Percentiles rank a stretch among this genome's conserved stretches.
These are phyloP conservation scores for Lacerta viridis DNA, from an alignment of 2,797 vertebrate genomes.

Conservation along the genomic window DNA sequence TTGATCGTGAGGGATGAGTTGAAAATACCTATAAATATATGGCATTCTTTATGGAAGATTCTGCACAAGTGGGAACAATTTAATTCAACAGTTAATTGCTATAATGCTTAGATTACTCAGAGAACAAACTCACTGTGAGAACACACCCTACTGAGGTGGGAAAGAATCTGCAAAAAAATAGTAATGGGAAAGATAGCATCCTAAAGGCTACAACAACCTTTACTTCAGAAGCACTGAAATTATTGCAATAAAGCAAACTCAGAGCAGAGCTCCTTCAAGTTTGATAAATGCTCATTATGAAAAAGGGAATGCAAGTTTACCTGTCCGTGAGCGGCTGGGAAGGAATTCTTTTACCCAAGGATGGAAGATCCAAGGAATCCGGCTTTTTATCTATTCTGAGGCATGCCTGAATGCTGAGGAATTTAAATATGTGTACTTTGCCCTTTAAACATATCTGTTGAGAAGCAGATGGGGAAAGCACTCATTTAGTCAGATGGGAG, in stretches of 20 bases:
- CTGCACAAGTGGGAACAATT: neutral
- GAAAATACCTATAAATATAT: neutral
- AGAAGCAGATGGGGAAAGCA: conserved; percentile 62
- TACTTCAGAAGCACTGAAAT: neutral
- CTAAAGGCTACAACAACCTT: neutral
- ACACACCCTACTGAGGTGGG: neutral
- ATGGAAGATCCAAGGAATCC: conserved; percentile 94
- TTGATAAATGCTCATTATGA: neutral
- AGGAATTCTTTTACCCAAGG: conserved; percentile 91
- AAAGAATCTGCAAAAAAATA: neutral
- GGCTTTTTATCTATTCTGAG: conserved; percentile 97
- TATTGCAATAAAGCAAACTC: no score
- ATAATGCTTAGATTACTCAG: neutral
- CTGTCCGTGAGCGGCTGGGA: conserved; percentile 97
- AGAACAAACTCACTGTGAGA: neutral
- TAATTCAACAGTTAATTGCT: neutral
- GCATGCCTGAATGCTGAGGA: conserved; percentile 95
- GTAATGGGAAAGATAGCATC: neutral
- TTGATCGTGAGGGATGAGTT: no score
- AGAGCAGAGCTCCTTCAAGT: neutral
- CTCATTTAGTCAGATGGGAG: neutral
- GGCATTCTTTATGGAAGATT: neutral
- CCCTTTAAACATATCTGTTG: conserved; percentile 97
- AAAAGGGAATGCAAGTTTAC: conserved; percentile 72
- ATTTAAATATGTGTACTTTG: conserved; percentile 99